A percentile compares a stretch with the other conserved stretches of the same genome.
These are phyloP conservation scores for Papilio elwesi DNA, from an alignment of 2,888 invertebrate genomes.

Conservation along the genomic window DNA sequence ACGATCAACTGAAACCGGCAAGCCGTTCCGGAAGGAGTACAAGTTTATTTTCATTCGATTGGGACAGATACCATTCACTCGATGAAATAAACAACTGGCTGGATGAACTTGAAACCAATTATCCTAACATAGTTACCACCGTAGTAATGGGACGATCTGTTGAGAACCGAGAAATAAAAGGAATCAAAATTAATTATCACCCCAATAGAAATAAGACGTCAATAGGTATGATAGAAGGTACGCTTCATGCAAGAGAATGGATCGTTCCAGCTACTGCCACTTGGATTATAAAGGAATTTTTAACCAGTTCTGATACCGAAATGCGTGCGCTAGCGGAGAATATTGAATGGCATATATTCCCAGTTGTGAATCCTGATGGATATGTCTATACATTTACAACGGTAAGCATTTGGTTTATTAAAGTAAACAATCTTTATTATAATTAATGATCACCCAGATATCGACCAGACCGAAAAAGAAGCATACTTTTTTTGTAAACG, in stretches of 20 bases:
- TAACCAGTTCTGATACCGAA: conserved; percentile 82
- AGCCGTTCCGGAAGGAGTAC: conserved; percentile 52
- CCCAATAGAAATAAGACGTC: conserved; percentile 66
- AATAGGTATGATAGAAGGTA: conserved; percentile 84
- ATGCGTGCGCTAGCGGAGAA: conserved; percentile 84
- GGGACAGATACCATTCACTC: conserved; percentile 85
- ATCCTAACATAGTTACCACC: conserved; percentile 78
- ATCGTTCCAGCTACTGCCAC: conserved; percentile 86
- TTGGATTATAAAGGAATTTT: conserved; percentile 87
- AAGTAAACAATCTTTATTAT: conserved; percentile 44
- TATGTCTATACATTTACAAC: conserved; percentile 86
- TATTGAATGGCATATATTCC: conserved; percentile 90
- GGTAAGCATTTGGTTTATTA: conserved; percentile 69
- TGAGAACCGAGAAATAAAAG: conserved; percentile 85
- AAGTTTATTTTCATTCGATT: conserved; percentile 65
- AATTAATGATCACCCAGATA: no score
- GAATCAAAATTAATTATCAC: conserved; percentile 75
- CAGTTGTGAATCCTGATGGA: conserved; percentile 90
- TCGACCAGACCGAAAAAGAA: no score
- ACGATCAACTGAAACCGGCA: conserved; percentile 69
- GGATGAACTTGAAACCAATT: conserved; percentile 71
- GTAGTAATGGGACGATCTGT: conserved; percentile 84
- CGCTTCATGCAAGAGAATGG: conserved; percentile 91
- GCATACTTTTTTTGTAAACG: no score
- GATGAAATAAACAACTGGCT: conserved; percentile 86